Conservation (phyloP, 2,888 invertebrate species). For the Drosophila kuntzei region DNA sequence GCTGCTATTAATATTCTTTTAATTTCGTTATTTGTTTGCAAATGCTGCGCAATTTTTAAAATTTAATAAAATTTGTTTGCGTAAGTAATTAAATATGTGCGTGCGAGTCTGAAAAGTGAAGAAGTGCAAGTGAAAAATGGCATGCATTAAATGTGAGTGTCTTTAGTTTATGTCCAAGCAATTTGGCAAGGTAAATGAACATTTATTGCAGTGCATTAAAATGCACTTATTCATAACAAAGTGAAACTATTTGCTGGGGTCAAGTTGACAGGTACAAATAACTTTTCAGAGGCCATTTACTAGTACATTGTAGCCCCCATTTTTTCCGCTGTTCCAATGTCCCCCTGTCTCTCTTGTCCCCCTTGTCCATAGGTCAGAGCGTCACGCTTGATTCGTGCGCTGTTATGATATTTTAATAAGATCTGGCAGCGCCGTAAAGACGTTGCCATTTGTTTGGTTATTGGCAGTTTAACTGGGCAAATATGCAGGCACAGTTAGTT, state of each 20-base stretch:
- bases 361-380: constrained; percentile 6
- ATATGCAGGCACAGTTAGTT: constrained; percentile 67
- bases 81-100: too few relatives aligned
- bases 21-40: too few relatives aligned
- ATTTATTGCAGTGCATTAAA: constrained; percentile 52
- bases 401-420: constrained; percentile 83
- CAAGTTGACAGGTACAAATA: constrained; percentile 83
- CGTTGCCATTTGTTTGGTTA: constrained; percentile 68
- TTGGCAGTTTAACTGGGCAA: constrained; percentile 63
- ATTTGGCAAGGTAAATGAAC: constrained; percentile 24
- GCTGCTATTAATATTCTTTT: too few relatives aligned
- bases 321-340: background rate
- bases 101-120: too few relatives aligned
- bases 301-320: background rate
- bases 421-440: constrained; percentile 61
- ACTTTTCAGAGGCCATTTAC: constrained; percentile 32
- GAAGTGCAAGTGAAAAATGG: background rate
- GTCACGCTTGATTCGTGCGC: constrained; percentile 70
- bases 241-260: constrained; percentile 69
- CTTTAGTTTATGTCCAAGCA: background rate
- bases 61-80: too few relatives aligned
- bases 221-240: constrained; percentile 46
- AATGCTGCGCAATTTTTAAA: too few relatives aligned
- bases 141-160: background rate
- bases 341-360: background rate